A percentile compares a stretch with the other conserved stretches of the same genome.
These are phyloP conservation scores for Serripes groenlandicus DNA, from an alignment of 2,888 invertebrate species.

Conservation along the genomic window DNA sequence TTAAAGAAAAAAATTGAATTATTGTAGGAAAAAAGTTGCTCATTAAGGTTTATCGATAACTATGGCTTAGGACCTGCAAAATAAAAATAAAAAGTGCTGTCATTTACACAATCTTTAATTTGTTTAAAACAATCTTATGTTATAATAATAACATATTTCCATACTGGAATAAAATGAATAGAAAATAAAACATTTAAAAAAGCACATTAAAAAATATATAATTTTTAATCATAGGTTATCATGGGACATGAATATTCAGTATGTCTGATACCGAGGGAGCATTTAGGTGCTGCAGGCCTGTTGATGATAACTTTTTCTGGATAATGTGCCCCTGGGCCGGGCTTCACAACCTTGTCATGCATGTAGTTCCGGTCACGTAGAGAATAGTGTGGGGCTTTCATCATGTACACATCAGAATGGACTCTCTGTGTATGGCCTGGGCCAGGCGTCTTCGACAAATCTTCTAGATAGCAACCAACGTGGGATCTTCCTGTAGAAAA, in stretches of 20 bases:
- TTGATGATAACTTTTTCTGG: constrained; percentile 94
- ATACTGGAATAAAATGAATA: no score
- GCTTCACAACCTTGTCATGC: constrained; percentile 93
- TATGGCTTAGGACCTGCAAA: no score
- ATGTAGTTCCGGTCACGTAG: constrained; percentile 93
- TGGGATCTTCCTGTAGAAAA: constrained; percentile 86
- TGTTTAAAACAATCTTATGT: no score
- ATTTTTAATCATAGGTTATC: constrained; percentile 65
- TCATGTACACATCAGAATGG: constrained; percentile 88
- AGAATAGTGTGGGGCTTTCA: constrained; percentile 92
- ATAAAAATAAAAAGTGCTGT: no score
- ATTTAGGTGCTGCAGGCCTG: constrained; percentile 79
- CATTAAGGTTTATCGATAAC: no score
- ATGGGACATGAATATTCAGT: constrained; percentile 84
- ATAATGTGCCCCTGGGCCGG: constrained; percentile 96
- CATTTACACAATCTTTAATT: no score
- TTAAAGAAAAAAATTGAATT: no score
- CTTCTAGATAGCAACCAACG: constrained; percentile 81
- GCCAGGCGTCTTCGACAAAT: constrained; percentile 87
- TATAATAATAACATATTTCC: no score
- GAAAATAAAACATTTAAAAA: no score
- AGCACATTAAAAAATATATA: no score
- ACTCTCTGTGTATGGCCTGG: constrained; percentile 92
- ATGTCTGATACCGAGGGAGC: constrained; percentile 86
- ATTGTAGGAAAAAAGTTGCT: no score